Percentiles rank a stretch among this genome's conserved stretches.
Conservation (phyloP, 2,888 invertebrate species). For the Lordiphosa andalusiaca region DNA sequence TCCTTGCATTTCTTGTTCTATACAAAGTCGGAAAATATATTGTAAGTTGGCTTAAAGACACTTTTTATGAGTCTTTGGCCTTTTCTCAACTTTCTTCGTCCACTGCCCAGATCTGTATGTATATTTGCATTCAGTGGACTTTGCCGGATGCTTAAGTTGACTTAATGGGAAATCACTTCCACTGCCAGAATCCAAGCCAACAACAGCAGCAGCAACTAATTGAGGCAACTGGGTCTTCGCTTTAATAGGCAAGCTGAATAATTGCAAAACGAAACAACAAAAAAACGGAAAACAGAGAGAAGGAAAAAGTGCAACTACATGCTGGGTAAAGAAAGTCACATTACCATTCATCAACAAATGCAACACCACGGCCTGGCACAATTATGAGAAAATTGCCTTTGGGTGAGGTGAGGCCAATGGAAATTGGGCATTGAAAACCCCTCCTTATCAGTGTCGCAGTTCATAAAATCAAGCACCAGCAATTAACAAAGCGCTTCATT, state of each 20-base stretch:
- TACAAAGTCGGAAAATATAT: too few species aligned
- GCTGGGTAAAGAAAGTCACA: constrained; percentile 12
- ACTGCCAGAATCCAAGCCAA: constrained; percentile 3
- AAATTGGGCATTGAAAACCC: too few species aligned
- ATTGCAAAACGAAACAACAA: constrained; percentile 13
- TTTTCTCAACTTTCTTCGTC: too few species aligned
- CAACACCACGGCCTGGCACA: neutral
- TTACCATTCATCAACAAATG: neutral
- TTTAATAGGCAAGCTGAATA: constrained; percentile 22
- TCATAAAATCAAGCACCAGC: constrained; percentile 5
- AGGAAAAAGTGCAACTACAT: constrained; percentile 6
- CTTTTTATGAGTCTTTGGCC: too few species aligned
- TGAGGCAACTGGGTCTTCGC: constrained; percentile 32
- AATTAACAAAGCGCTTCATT: constrained; percentile 12
- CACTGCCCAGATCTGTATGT: too few species aligned
- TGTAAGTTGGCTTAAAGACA: too few species aligned
- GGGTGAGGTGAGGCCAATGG: constrained; percentile 1
- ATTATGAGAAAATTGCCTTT: constrained; percentile 8
- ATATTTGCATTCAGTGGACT: neutral
- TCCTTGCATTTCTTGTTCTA: too few species aligned
- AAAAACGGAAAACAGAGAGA: constrained; percentile 1
- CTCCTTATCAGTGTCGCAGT: constrained; percentile 4
- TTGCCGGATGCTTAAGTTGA: constrained; percentile 33
- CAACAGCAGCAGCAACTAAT: constrained; percentile 26
- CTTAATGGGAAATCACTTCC: constrained; percentile 22